Evolutionary conservation across 2,113 vertebrate genomes (phyloP).

Genomic region (Pachyramphus minor): DNA sequence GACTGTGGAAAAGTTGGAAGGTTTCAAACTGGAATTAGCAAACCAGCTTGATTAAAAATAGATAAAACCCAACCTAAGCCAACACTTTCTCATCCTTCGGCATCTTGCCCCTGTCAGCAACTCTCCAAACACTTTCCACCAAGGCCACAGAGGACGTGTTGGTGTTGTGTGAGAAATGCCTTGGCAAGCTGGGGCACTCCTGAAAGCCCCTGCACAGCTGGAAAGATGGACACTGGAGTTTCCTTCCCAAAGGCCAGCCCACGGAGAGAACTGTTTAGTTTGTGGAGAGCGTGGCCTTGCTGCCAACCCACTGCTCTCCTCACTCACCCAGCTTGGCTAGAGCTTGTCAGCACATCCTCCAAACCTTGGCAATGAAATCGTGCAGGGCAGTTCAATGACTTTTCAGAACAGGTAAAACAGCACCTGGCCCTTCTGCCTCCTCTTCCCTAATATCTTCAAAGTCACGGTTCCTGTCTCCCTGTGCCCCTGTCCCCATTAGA

Average conservation of each 20-base stretch:
- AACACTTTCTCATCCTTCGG: not conserved
- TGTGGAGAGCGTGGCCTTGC: accelerated
- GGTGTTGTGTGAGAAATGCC: accelerated
- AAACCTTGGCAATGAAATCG: not conserved
- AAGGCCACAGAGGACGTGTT: accelerated
- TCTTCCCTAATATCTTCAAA: not conserved
- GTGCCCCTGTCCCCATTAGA: not conserved
- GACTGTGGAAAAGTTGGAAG: not conserved
- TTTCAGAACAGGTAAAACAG: not conserved
- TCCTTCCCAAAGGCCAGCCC: not conserved
- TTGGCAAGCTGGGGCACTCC: too few species aligned
- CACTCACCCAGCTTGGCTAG: not conserved
- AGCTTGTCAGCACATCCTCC: not conserved
- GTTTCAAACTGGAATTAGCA: not conserved
- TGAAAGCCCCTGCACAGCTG: not conserved
- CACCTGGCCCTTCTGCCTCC: not conserved
- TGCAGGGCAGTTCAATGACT: not conserved
- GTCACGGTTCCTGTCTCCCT: not conserved
- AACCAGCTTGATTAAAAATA: not conserved
- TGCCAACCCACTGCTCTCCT: not conserved
- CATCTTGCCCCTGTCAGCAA: accelerated
- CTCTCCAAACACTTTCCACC: not conserved
- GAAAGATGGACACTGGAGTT: not conserved
- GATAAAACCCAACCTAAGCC: not conserved
- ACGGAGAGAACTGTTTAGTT: not conserved